Base-by-base conservation (phyloP, 2,888 invertebrate genomes). In the Apamea anceps region DNA sequence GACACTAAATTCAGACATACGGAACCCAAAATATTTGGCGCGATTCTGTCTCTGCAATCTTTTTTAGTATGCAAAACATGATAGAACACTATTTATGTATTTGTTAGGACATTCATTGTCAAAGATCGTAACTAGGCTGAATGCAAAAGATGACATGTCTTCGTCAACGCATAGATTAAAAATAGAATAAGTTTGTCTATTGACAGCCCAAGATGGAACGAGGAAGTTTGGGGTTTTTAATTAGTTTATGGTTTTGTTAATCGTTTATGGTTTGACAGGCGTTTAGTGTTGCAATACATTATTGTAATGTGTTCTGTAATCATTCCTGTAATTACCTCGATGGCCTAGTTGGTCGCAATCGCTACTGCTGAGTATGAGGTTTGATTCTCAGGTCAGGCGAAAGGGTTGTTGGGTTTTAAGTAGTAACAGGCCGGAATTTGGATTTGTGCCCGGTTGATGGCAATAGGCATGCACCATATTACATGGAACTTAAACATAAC, bases 101-200 rank as follows among this genome's bases (percentile, higher is more conserved):
- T 82, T 76, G 66, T 78, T 87, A 88, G 85, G 85, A 67, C 87
- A 72, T 78, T 87, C 88, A 91, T 90, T 91, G 92, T 89, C 88
- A 86, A 75, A 81, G 51, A 82, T 82, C 78, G 80, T 75, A 77
- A 83, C 72, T 81, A 81, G 82, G 80, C 70, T 79, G 80, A 63
- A 80, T 81, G 75, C 81, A 72, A 80, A 75, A 65, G 66, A 68
- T 72, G n/a, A n/a, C n/a, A n/a, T n/a, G 51, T 79, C 82, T 85
- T 86, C 82, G 86, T 82, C 81, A 81, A 48, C 25, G 66, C 37
- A 74, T 70, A 72, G 78, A 85, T 87, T 87, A 85, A 82, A 88
- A 84, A 79, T 88, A 85, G 78, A 86, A 85, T 81, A 81, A 78
- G 54, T 84, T 84, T 78, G 79, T 81, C 87, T 84, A 83, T 85